phyloP scores from a whole-genome alignment of 2,113 vertebrate species.

The Lepus europaeus region DNA sequence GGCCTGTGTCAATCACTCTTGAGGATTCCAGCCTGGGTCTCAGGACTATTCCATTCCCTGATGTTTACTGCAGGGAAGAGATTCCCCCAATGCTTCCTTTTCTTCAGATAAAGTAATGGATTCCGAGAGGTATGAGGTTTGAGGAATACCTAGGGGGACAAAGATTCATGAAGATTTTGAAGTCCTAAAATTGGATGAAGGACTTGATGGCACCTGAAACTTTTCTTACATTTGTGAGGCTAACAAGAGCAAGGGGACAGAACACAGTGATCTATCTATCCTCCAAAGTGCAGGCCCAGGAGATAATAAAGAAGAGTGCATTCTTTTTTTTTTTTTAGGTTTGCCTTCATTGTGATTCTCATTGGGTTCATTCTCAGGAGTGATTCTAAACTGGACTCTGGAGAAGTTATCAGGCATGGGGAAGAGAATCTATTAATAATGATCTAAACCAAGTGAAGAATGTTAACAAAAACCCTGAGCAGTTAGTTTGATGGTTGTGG shows the following conservation, averaged over 20 bases:
- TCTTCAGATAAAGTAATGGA: background rate
- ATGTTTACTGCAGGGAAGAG: conserved; percentile 56
- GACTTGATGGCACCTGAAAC: background rate
- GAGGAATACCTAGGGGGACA: background rate
- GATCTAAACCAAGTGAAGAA: background rate
- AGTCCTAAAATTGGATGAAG: background rate
- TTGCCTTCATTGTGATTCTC: background rate
- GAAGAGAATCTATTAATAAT: background rate
- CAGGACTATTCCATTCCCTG: conserved; percentile 63
- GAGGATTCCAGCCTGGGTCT: conserved; percentile 65
- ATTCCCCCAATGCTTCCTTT: conserved; percentile 43
- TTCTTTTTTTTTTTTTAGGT: background rate
- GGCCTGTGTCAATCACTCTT: conserved; percentile 3
- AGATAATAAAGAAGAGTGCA: background rate
- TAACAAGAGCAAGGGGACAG: background rate
- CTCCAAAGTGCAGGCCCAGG: background rate
- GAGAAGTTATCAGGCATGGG: background rate
- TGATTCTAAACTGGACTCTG: background rate
- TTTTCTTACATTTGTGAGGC: background rate
- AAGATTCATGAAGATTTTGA: conserved; percentile 7
- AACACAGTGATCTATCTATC: background rate
- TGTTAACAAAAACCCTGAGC: background rate
- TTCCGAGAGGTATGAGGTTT: conserved; percentile 25
- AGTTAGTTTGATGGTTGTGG: background rate
- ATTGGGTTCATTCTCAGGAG: background rate